phyloP scores from a whole-genome alignment of 2,113 vertebrate genomes.

The Polyodon spathula region DNA sequence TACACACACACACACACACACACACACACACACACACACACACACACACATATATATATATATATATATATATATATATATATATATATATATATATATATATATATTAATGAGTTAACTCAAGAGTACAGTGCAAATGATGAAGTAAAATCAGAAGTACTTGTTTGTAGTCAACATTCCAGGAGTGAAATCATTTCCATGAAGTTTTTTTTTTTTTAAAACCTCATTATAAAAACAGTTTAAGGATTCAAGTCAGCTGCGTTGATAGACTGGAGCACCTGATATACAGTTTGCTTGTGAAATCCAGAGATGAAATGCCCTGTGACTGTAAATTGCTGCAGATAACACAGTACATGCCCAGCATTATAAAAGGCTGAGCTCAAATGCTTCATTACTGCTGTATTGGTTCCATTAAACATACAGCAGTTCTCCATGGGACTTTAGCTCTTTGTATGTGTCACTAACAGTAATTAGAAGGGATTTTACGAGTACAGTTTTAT shows the following conservation, averaged over 20 bases:
- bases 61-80: no score
- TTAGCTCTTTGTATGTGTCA: not conserved
- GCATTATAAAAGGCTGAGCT: not conserved
- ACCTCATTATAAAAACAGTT: constrained; percentile 10
- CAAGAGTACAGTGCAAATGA: constrained; percentile 16
- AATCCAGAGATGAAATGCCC: not conserved
- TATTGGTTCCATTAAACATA: not conserved
- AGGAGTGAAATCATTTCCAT: constrained; percentile 25
- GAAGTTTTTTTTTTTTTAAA: constrained; percentile 20
- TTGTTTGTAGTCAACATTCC: constrained; percentile 37
- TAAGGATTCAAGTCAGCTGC: constrained; percentile 13
- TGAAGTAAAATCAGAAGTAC: constrained; percentile 33
- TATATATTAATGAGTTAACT: no score
- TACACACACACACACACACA: no score
- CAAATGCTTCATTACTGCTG: not conserved
- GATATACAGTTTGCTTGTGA: constrained; percentile 1
- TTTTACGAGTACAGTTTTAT: no score
- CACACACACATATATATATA: no score
- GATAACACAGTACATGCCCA: not conserved
- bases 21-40: no score
- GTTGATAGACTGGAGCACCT: not conserved
- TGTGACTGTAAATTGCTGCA: not conserved
- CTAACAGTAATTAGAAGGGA: no score
- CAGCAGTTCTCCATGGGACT: not conserved
- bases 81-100: no score